Conservation (phyloP, 2,888 invertebrate genomes). For the Lithophane semibrunnea region DNA sequence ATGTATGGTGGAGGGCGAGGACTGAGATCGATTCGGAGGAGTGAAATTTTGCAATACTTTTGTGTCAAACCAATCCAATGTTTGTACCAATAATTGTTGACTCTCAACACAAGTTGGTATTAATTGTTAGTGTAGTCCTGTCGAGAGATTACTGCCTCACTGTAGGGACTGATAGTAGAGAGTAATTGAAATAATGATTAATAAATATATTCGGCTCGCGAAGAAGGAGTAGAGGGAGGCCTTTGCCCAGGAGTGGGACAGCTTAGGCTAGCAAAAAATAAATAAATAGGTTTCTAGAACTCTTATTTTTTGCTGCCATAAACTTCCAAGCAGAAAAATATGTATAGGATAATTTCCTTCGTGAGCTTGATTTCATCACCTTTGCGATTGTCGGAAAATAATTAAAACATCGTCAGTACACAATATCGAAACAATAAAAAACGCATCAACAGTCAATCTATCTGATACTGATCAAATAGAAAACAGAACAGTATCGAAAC, state of each 20-base stretch:
- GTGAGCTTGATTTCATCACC: background rate
- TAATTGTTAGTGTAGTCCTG: background rate
- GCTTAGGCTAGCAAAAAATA: too few relatives aligned
- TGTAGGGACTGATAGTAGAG: too few relatives aligned
- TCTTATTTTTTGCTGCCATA: background rate
- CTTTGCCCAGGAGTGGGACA: too few relatives aligned
- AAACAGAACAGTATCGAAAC: slow-evolving; percentile 17
- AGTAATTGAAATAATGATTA: too few relatives aligned
- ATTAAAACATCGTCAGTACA: slow-evolving; percentile 20
- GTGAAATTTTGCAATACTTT: background rate
- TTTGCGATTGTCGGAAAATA: slow-evolving; percentile 1
- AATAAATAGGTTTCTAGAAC: too few relatives aligned
- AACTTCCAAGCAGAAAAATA: background rate
- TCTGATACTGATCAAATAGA: slow-evolving; percentile 26
- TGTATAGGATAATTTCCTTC: background rate
- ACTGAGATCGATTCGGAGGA: background rate
- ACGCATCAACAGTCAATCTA: slow-evolving; percentile 22
- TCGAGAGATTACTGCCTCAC: too few relatives aligned
- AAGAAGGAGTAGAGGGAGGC: too few relatives aligned
- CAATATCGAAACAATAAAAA: slow-evolving; percentile 24
- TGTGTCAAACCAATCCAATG: background rate
- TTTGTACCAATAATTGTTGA: background rate
- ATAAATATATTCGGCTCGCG: too few relatives aligned
- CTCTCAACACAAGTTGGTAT: background rate
- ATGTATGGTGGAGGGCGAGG: background rate